Percentiles rank a stretch among this genome's conserved stretches.
phyloP scores from a whole-genome alignment of 2,113 vertebrate genomes.

The Columba janthina region DNA sequence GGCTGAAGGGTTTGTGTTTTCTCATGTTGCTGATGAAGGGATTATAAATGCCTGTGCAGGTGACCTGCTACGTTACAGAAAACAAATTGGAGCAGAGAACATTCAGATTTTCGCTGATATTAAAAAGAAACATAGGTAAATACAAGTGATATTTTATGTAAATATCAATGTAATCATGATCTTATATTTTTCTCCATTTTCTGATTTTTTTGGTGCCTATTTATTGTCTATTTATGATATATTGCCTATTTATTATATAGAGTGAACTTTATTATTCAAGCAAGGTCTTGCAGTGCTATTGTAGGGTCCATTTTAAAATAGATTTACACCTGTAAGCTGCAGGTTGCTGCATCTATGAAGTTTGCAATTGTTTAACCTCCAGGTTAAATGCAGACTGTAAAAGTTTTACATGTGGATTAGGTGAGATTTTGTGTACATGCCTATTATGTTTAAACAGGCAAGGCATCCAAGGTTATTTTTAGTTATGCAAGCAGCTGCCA shows the following conservation, averaged over 20 bases:
- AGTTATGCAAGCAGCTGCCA: neutral
- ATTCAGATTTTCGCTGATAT: conserved; percentile 89
- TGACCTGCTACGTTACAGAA: conserved; percentile 82
- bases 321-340: conserved; percentile 6
- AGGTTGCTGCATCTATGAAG: neutral
- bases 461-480: neutral
- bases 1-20: conserved; percentile 83
- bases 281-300: neutral
- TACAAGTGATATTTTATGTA: neutral
- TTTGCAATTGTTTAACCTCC: conserved; percentile 2
- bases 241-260: neutral
- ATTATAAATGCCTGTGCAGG: conserved; percentile 83
- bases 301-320: neutral
- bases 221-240: neutral
- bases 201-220: neutral
- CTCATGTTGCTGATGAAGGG: conserved; percentile 84
- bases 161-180: neutral
- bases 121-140: conserved; percentile 92
- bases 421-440: neutral
- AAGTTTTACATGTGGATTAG: neutral
- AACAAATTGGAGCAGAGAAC: conserved; percentile 80
- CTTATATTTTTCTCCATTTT: neutral
- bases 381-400: neutral
- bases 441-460: neutral
- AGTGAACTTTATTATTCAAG: neutral